Conservation (phyloP, 2,113 vertebrate species). For the Centropus unirufus region DNA sequence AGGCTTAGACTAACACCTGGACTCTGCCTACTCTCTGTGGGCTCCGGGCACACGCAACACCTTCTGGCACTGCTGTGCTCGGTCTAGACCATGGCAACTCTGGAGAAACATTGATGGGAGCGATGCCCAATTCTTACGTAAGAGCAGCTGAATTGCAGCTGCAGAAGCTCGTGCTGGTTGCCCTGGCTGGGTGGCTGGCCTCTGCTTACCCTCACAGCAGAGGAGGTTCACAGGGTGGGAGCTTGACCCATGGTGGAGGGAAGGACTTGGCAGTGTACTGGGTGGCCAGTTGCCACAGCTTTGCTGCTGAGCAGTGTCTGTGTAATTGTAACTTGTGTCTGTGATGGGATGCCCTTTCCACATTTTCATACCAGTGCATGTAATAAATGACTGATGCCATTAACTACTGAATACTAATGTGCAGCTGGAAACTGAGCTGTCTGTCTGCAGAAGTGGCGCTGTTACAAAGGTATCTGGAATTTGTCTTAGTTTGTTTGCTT, state of each 20-base stretch:
- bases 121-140: accelerated
- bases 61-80: neutral
- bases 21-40: neutral
- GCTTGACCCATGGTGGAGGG: neutral
- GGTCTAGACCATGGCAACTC: neutral
- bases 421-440: neutral
- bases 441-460: neutral
- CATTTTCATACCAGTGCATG: neutral
- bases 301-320: accelerated
- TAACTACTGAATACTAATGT: neutral
- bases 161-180: accelerated
- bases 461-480: neutral
- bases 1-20: neutral
- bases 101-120: neutral
- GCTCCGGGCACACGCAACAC: neutral
- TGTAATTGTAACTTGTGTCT: neutral
- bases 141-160: neutral
- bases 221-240: neutral
- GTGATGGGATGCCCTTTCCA: neutral
- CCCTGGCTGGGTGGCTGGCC: neutral
- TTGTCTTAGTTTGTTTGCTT: neutral
- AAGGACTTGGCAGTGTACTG: neutral
- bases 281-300: neutral
- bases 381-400: neutral
- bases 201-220: accelerated